Percentiles rank a stretch among this genome's conserved stretches.
phyloP scores from a whole-genome alignment of 1,140 invertebrate species.

The Drosophila murphyi region DNA sequence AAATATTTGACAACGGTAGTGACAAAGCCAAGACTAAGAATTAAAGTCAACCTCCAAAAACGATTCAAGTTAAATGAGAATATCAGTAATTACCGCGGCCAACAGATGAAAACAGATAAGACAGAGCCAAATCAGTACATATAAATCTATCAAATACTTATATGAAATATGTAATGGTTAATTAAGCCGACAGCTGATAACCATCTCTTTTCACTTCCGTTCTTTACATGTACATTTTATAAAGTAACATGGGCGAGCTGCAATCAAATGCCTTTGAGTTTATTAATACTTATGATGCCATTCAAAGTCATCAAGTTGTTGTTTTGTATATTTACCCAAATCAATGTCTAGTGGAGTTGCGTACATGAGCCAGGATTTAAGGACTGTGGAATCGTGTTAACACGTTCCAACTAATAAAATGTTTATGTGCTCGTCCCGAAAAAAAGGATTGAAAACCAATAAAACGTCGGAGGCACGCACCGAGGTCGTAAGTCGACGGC shows the following conservation, averaged over 20 bases:
- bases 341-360: constrained; percentile 36
- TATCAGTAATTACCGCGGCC: neutral
- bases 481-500: constrained; percentile 27
- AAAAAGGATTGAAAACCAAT: constrained; percentile 70
- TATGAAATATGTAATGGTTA: too few relatives aligned
- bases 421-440: constrained; percentile 55
- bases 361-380: constrained; percentile 31
- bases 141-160: too few relatives aligned
- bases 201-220: too few relatives aligned
- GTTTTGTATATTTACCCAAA: constrained; percentile 33
- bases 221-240: neutral
- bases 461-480: constrained; percentile 55
- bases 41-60: neutral
- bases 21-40: neutral
- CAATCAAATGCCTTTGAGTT: constrained; percentile 13
- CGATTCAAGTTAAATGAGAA: too few relatives aligned
- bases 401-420: constrained; percentile 78
- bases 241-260: too few relatives aligned
- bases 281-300: constrained; percentile 52
- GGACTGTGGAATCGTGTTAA: constrained; percentile 52
- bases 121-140: too few relatives aligned
- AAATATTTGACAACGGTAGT: constrained; percentile 11
- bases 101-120: neutral
- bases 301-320: constrained; percentile 19
- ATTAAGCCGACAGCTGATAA: too few relatives aligned